Evolutionary conservation across 2,113 vertebrate species (phyloP), one percentile per base, ranked within the genome.

Genomic region (Hydrochoerus hydrochaeris): DNA sequence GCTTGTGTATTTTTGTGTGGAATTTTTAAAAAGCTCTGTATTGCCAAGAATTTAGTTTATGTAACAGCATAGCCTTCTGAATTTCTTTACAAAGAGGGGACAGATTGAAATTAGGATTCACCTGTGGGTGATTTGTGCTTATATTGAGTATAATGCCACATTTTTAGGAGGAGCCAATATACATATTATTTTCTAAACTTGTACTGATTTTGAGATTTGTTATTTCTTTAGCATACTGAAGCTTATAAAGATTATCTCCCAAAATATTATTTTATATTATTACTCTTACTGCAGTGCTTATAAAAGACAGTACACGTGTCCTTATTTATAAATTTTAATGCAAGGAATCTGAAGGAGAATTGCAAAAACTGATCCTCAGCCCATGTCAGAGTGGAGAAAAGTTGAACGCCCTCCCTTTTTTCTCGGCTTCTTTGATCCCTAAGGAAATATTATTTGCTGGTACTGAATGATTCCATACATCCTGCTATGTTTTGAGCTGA

Each of bases 1-100:
- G 32, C 91, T 97, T 98, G 62, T 97, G 95, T 96, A 87, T 92
- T 16, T 97, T 96, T 97, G 84, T 96, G 83, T 91, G 90, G 75
- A 97, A 57, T 98, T 98, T 94, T 92, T 83, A 85, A 95, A 91
- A 96, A 96, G 95, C 88, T 92, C 91, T 95, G 8, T 44, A 80
- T 41, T 85, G 88, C 67, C 92, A 60, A 93, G 84, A 92, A 65
- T 97, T 98, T 96, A 97, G 46, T 89, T 96, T 95, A 30, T 54
- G 71, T 92, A 84, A 62, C 38, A 67, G 24, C 13, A 32, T 22
- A 92, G 44, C 9, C 35, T 92, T n/a, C 65, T 89, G 57, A 88
- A 80, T 97, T 92, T 91, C 81, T 82, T 94, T 28, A 28, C 77
- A 84, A 88, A 2, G 20, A 19, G 11, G 5, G 1, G 0, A 16